Evolutionary conservation across 2,113 vertebrate genomes (phyloP), one percentile per base, ranked within the genome.

Genomic region (Butorides virescens): DNA sequence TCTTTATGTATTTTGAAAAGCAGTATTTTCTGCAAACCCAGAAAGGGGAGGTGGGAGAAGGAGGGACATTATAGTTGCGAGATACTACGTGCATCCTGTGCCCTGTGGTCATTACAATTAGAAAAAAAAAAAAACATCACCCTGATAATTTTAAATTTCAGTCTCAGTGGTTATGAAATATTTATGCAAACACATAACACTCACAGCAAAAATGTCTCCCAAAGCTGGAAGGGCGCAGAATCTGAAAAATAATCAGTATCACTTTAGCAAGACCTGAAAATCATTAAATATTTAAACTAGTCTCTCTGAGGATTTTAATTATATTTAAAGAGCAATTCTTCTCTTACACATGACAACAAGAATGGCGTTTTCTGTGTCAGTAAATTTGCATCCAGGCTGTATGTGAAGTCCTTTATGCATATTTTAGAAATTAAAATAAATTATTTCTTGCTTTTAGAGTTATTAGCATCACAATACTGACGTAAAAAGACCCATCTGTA

Each of bases 371-470:
- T 76, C 49, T 49, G 20, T 62, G 62, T 84, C 46, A 67, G 36
- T 67, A 84, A 77, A 93, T 89, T 71, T 89, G 56, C 44, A 91
- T 56, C 30, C 27, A 75, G 65, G 39, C 79, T 56, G n/a, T 61
- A 72, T 68, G n/a, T 67, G 36, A 80, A 88, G 59, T 61, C 8
- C 72, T 34, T 93, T 75, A 76, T 68, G 56, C 79, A 84, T 92
- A 87, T 84, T 91, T 93, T 84, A 87, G 61, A 85, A 95, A 88
- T 79, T 8, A 85, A 86, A 93, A 88, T 73, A 68, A 87, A 78
- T 82, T 72, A 75, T 87, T 94, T 84, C 29, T 78, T 19, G 44
- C 22, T n/a, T 94, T 92, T 61, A 75, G 21, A 72, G 47, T 63
- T 94, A 23, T 71, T 77, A 89, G 10, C 36, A 68, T 78, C 56